Evolutionary conservation across 2,113 vertebrate species (phyloP).

Genomic region (Alosa alosa): DNA sequence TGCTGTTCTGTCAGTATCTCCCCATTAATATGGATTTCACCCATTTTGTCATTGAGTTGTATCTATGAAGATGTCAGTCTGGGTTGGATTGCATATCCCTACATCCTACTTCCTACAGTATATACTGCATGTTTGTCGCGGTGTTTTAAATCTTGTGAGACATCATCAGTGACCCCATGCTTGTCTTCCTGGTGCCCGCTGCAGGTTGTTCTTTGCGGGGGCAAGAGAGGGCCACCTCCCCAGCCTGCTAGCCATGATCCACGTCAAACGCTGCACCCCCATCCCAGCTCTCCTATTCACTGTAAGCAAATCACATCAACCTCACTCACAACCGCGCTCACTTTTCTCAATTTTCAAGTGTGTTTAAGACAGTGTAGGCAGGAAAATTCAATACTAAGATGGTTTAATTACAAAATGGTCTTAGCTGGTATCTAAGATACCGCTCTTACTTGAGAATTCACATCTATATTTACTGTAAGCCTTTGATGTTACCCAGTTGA

Average conservation of each 20-base stretch:
- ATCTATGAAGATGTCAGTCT: neutral
- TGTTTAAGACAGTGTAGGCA: neutral
- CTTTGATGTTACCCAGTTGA: too few relatives aligned
- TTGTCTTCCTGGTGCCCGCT: slow-evolving; percentile 19
- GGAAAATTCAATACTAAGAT: neutral
- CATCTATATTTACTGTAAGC: too few relatives aligned
- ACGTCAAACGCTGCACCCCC: slow-evolving; percentile 85
- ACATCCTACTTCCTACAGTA: too few relatives aligned
- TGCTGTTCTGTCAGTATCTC: neutral
- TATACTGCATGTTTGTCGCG: too few relatives aligned
- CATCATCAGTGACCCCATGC: neutral
- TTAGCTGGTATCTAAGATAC: neutral
- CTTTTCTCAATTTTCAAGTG: neutral
- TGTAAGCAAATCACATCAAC: slow-evolving; percentile 65
- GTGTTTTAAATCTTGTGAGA: neutral
- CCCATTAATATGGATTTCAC: neutral
- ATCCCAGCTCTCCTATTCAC: slow-evolving; percentile 91
- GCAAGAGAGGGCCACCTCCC: slow-evolving; percentile 91
- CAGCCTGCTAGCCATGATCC: slow-evolving; percentile 89
- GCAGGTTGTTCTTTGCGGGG: slow-evolving; percentile 89
- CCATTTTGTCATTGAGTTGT: neutral
- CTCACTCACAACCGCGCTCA: neutral
- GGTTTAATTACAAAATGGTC: neutral
- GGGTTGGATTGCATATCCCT: too few relatives aligned
- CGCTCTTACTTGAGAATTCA: too few relatives aligned